Evolutionary conservation across 2,113 vertebrate genomes (phyloP).

Genomic region (Geococcyx californianus): DNA sequence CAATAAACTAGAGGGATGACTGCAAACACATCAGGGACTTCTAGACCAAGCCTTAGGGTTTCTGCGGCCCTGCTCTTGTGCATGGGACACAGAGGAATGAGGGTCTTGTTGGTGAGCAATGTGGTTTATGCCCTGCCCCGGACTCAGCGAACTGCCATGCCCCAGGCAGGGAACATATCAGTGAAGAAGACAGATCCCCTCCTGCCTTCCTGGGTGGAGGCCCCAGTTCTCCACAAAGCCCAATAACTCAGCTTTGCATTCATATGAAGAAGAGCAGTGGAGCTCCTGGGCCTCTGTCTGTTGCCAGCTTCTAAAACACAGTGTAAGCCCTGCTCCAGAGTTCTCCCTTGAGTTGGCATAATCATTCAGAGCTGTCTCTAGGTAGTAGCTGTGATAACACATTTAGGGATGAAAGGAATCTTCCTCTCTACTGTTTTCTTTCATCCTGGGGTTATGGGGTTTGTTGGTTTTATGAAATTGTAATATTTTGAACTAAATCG

Average conservation of each 20-base stretch:
- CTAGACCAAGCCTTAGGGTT: neutral
- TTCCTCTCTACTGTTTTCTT: neutral
- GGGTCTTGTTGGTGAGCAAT: neutral
- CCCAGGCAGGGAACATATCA: neutral
- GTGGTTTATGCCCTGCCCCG: neutral
- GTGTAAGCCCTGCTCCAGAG: neutral
- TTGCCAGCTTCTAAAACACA: neutral
- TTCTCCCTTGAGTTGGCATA: neutral
- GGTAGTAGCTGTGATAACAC: neutral
- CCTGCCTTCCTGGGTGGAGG: neutral
- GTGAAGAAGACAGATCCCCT: neutral
- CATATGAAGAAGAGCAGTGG: neutral
- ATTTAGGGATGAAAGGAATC: neutral
- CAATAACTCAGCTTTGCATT: neutral
- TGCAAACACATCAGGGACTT: neutral
- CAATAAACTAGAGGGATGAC: neutral
- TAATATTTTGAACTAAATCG: neutral
- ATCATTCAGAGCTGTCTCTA: neutral
- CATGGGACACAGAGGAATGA: fast-evolving
- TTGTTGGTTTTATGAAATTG: neutral
- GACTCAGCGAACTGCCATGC: neutral
- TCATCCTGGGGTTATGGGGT: neutral
- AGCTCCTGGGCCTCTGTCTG: neutral
- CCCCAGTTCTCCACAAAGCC: neutral
- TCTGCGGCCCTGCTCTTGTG: neutral